Evolutionary conservation across 2,797 vertebrate species (phyloP).

Genomic region (Clarias pachynema): DNA sequence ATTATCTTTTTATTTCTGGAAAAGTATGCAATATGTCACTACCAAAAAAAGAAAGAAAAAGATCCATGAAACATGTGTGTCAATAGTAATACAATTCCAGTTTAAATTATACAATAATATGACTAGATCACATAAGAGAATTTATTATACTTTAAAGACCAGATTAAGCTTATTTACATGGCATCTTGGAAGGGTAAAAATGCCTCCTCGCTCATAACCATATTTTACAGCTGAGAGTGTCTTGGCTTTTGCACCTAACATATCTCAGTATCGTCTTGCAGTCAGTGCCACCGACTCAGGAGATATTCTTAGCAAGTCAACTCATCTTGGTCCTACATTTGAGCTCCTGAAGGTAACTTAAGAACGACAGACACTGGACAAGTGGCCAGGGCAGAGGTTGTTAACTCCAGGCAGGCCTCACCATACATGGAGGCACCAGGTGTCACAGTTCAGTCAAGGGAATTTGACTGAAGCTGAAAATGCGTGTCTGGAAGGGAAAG

Average conservation of each 20-base stretch:
- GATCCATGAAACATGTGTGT: background rate
- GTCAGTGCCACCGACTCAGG: conserved; percentile 52
- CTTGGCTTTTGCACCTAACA: conserved; percentile 63
- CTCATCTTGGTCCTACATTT: conserved; percentile 54
- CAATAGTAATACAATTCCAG: background rate
- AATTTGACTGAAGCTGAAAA: conserved; percentile 23
- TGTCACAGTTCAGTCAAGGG: conserved; percentile 23
- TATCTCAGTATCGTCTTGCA: conserved; percentile 68
- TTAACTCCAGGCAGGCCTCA: conserved; percentile 50
- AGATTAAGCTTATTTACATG: background rate
- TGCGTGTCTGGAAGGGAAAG: conserved; percentile 24
- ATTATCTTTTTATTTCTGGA: conserved; percentile 25
- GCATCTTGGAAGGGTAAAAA: background rate
- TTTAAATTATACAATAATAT: background rate
- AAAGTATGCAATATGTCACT: conserved; percentile 23
- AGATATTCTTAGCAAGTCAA: conserved; percentile 73
- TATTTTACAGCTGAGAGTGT: conserved; percentile 46
- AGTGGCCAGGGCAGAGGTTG: conserved; percentile 41
- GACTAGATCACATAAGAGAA: background rate
- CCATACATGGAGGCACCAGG: conserved; percentile 63
- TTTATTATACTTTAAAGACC: background rate
- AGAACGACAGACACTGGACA: conserved; percentile 60
- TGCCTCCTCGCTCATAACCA: conserved; percentile 17
- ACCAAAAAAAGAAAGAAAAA: background rate
- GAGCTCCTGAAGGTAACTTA: conserved; percentile 68